phyloP scores from a whole-genome alignment of 2,888 invertebrate species.

The Drosophila monieri region DNA sequence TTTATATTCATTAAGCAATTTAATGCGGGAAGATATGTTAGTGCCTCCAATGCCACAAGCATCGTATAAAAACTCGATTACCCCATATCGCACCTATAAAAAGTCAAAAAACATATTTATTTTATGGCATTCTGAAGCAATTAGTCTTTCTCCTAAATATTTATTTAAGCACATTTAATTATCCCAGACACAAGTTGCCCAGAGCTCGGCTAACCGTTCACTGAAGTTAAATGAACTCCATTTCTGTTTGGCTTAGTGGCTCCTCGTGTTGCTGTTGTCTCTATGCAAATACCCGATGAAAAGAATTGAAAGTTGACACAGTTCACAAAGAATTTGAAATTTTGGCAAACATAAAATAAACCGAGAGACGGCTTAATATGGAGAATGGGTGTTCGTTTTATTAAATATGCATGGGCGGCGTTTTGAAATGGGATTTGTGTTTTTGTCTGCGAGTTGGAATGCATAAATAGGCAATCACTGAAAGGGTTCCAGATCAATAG shows the following conservation, averaged over 20 bases:
- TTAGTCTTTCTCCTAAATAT: slow-evolving; percentile 21
- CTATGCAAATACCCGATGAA: slow-evolving; percentile 40
- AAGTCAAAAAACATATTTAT: slow-evolving; percentile 11
- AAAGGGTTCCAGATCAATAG: slow-evolving; percentile 25
- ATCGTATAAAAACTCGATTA: slow-evolving; percentile 2
- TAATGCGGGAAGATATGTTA: slow-evolving; percentile 5
- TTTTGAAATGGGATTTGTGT: slow-evolving; percentile 20
- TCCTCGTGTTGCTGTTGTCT: slow-evolving; percentile 30
- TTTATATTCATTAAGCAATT: slow-evolving; percentile 12
- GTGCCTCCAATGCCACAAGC: slow-evolving; percentile 1
- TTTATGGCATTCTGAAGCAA: slow-evolving; percentile 10
- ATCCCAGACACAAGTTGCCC: slow-evolving; percentile 3
- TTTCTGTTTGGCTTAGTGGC: background rate
- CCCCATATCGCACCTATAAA: slow-evolving; percentile 12
- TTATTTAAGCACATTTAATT: slow-evolving; percentile 31
- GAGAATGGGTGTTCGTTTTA: slow-evolving; percentile 27
- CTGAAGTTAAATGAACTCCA: slow-evolving; percentile 24
- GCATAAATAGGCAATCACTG: slow-evolving; percentile 22
- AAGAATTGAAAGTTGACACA: slow-evolving; percentile 71
- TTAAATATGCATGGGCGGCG: slow-evolving; percentile 42
- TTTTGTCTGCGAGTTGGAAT: slow-evolving; percentile 10
- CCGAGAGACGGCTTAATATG: background rate
- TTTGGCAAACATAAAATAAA: slow-evolving; percentile 14
- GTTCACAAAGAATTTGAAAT: slow-evolving; percentile 43
- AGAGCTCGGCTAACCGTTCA: slow-evolving; percentile 21